Percentiles rank a stretch among this genome's conserved stretches.
Evolutionary conservation across 1,140 invertebrate genomes (phyloP).

Genomic region (Anthonomus grandis): DNA sequence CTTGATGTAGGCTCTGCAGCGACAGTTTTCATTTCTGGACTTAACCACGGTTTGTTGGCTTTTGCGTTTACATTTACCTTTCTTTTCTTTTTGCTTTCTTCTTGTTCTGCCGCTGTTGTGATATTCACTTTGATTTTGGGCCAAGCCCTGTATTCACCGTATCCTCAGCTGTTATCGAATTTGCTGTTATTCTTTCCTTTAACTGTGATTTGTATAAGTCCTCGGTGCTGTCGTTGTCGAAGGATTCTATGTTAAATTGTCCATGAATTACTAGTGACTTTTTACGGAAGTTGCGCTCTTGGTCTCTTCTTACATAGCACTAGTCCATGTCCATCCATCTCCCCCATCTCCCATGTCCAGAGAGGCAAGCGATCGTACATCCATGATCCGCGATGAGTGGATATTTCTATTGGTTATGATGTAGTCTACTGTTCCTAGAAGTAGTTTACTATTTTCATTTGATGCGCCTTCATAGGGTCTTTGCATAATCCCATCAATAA

Average conservation of each 20-base stretch:
- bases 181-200: not conserved
- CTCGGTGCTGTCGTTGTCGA: too few relatives aligned
- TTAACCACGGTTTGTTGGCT: not conserved
- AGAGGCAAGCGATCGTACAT: too few relatives aligned
- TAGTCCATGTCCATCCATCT: not conserved
- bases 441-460: not conserved
- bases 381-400: too few relatives aligned
- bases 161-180: not conserved
- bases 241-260: too few relatives aligned
- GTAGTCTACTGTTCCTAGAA: not conserved
- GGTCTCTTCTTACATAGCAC: not conserved
- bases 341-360: not conserved
- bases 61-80: not conserved
- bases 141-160: too few relatives aligned
- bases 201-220: not conserved
- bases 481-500: not conserved
- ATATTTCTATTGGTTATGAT: not conserved
- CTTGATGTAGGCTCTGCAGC: too few relatives aligned
- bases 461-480: not conserved
- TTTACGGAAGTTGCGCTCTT: not conserved
- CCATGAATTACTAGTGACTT: not conserved
- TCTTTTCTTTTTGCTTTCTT: too few relatives aligned
- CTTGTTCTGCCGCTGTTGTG: too few relatives aligned
- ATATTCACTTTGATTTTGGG: too few relatives aligned
- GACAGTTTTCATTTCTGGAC: too few relatives aligned